Evolutionary conservation across 2,888 invertebrate species (phyloP).

Genomic region (Thalpophila matura): DNA sequence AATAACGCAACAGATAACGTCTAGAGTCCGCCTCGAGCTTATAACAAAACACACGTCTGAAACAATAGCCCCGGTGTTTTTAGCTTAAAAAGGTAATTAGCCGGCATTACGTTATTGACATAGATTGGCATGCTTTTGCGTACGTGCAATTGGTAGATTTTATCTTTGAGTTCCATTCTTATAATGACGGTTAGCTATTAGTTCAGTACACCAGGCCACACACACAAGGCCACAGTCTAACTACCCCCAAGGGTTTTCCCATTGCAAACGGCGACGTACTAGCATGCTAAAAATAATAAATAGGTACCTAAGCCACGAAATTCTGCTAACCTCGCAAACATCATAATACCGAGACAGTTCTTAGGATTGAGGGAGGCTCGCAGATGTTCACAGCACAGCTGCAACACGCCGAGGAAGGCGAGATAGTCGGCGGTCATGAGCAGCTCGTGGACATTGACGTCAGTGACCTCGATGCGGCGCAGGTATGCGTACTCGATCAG

Average conservation of each 20-base stretch:
- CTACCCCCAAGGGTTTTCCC: too few species aligned
- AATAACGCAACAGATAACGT: conserved; percentile 94
- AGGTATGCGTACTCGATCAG: conserved; percentile 97
- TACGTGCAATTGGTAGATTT: too few species aligned
- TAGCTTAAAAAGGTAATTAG: conserved; percentile 2
- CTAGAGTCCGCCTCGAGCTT: conserved; percentile 93
- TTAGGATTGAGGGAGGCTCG: conserved; percentile 92
- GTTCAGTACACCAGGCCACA: too few species aligned
- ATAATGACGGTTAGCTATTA: too few species aligned
- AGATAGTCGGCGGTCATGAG: conserved; percentile 97
- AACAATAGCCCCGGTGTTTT: conserved; percentile 58
- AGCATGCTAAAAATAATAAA: too few species aligned
- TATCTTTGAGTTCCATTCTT: too few species aligned
- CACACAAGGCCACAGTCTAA: too few species aligned
- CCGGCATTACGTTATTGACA: too few species aligned
- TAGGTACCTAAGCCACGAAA: too few species aligned
- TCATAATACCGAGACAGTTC: conserved; percentile 96
- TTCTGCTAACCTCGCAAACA: conserved; percentile 93
- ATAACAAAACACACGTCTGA: conserved; percentile 93
- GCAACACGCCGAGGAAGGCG: conserved; percentile 95
- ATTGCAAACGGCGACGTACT: too few species aligned
- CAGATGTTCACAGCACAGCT: conserved; percentile 95
- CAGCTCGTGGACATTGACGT: conserved; percentile 95
- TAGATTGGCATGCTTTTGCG: too few species aligned
- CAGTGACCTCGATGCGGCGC: conserved; percentile 93